Base-by-base conservation (phyloP, 2,113 vertebrate species). In the Callorhinus ursinus region DNA sequence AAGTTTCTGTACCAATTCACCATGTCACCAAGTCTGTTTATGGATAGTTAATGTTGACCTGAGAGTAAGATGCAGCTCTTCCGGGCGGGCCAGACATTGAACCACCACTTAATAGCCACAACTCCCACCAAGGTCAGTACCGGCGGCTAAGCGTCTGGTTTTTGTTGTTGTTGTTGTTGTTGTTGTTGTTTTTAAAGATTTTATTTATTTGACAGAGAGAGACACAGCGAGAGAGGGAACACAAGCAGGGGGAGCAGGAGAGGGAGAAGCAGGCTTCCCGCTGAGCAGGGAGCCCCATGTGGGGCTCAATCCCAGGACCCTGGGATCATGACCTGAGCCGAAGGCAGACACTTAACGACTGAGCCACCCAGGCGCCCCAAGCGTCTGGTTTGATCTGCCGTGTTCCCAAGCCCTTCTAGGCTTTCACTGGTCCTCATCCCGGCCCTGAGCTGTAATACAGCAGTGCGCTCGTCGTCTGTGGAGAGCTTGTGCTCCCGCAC, bases 391-490 rank as follows among this genome's bases (percentile, higher is more conserved):
- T 22, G 36, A 16, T n/a, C 11, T n/a, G 72, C 2, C n/a, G 36
- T 11, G 7, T 15, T 55, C 69, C 71, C 46, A 16, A 11, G 12
- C 10, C 57, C 9, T 2, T 5, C 49, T 4, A 2, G 57, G 53
- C n/a, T 16, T 12, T 16, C 55, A 1, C 61, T 24, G 1, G 21
- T 16, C 1, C 1, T 1, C 3, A 4, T 0, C 0, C 1, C 3
- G 59, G 49, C 10, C 0, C 26, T 31, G 11, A 10, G 7, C 82
- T 9, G 0, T 9, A 0, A 13, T 2, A 1, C 24, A 16, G 57
- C 63, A 6, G 24, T 19, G 42, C 0, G 0, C 74, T 39, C 3
- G 2, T 2, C 6, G 1, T 11, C 74, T 5, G 21, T 1, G 22
- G 28, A 28, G 59, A 28, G 46, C 28, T 4, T 13, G 15, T 6